Evolutionary conservation across 2,888 invertebrate species (phyloP).

Genomic region (Keiferia lycopersicella): DNA sequence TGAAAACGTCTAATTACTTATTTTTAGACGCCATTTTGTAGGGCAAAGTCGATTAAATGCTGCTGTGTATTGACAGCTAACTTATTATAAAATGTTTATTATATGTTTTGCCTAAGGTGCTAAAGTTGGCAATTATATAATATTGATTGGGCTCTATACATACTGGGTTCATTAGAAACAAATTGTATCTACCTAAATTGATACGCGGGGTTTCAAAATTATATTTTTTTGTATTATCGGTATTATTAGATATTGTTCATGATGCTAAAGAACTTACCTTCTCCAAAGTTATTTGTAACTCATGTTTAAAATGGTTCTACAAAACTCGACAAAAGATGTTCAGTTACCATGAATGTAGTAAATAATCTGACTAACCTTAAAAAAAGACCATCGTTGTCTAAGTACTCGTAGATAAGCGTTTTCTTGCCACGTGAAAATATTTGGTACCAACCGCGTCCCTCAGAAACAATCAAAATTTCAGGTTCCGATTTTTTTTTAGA

Average conservation of each 20-base stretch:
- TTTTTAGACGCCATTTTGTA: conserved; percentile 19
- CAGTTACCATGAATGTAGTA: too few relatives aligned
- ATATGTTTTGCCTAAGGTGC: conserved; percentile 17
- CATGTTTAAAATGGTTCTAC: too few relatives aligned
- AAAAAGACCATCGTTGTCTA: too few relatives aligned
- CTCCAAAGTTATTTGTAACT: too few relatives aligned
- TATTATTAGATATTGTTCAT: too few relatives aligned
- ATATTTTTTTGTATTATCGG: too few relatives aligned
- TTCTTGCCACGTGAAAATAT: too few relatives aligned
- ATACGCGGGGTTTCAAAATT: neutral
- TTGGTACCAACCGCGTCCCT: neutral
- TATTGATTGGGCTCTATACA: conserved; percentile 6
- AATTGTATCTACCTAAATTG: neutral
- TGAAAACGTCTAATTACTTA: conserved; percentile 19
- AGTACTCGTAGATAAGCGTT: too few relatives aligned
- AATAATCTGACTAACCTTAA: neutral
- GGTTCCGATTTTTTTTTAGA: too few relatives aligned
- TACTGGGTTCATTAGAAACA: neutral
- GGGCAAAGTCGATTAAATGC: neutral
- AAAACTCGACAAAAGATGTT: too few relatives aligned
- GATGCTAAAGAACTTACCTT: too few relatives aligned
- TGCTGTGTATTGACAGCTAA: conserved; percentile 5
- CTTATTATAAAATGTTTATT: conserved; percentile 9
- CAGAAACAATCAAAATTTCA: too few relatives aligned
- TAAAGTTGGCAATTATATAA: conserved; percentile 9